Evolutionary conservation across 2,888 invertebrate species (phyloP), one percentile per base, ranked within the genome.

Genomic region (Platycheirus rosarum): DNA sequence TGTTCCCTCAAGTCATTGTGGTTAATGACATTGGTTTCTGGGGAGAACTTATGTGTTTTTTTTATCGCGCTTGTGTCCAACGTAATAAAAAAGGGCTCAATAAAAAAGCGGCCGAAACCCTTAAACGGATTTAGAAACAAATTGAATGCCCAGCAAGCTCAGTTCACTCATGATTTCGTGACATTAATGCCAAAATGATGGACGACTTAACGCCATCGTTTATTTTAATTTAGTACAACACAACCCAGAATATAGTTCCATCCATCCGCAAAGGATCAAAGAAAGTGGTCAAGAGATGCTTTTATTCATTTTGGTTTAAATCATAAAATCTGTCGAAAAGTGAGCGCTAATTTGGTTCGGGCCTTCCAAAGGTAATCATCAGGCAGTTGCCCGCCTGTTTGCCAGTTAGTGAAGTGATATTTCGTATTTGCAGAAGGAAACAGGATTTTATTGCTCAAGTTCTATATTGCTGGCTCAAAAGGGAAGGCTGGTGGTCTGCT

Each of bases 121-220:
- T 51, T 51, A 29, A 51, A 51, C 16, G 14, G 29, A 51, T 51
- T 32, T 32, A 0, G 29, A 16, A 11, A 2, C 11, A 29, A 16
- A 51, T 51, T 51, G 29, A 32, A 32, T 16, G 32, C 32, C 51
- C n/a, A 40, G 53, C 57, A 53, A 65, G 55, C 42, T 57, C n/a
- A 29, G 23, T 32, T 11, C 11, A 23, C 42, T 8, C 48, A 42
- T 69, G 57, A 42, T 23, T 71, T 76, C 63, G 71, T 82, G 82
- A 82, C 82, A 68, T 82, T 82, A 71, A 82, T 55, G 71, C n/a
- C 42, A 14, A 82, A 76, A 49, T 82, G 82, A 82, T 82, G 71
- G 32, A 82, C 63, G 76, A 55, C 76, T 76, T 82, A 55, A 82
- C 82, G 82, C 82, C 82, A 49, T 63, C 71, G 40, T 82, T 71